These are phyloP conservation scores for Xenopus tropicalis DNA, from an alignment of 2,113 vertebrate genomes.

Conservation along the genomic window UCB_Xtro_10.0 CM004450.2:11667001-11667500, in stretches of 20 bases:
- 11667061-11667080: not conserved
- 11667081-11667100: not conserved
- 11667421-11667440: constrained; percentile 50
- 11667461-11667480: constrained; percentile 88
- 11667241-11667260: not conserved
- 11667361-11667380: constrained; percentile 16
- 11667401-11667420: no score
- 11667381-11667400: no score
- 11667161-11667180: not conserved
- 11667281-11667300: not conserved
- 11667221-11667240: not conserved
- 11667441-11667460: constrained; percentile 61
- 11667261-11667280: not conserved
- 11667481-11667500: constrained; percentile 87
- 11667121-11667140: not conserved
- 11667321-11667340: constrained; percentile 14
- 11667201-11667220: not conserved
- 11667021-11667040: no score
- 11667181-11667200: constrained; percentile 3
- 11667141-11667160: not conserved
- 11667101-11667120: not conserved
- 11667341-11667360: constrained; percentile 43
- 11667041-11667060: no score
- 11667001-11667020: no score
- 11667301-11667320: not conserved